A percentile compares a stretch with the other conserved stretches of the same genome.
These are phyloP conservation scores for Hermaeophaga mercurialis DNA, from an alignment of 2,888 invertebrate genomes.

Conservation along the genomic window DNA sequence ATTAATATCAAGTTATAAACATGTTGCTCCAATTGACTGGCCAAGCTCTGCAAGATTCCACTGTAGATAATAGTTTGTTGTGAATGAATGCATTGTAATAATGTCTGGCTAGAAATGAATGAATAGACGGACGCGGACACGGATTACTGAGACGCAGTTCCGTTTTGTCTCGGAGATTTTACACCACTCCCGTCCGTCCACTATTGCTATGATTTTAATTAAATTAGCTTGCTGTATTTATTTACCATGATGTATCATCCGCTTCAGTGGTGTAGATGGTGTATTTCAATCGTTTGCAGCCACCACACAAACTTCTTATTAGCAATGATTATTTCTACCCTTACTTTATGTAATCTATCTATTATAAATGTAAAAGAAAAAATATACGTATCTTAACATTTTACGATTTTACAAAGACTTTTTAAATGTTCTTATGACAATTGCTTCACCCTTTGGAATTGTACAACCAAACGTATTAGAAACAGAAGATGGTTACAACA, in stretches of 20 bases:
- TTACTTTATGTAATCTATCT: no score
- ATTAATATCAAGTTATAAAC: slow-evolving; percentile 12
- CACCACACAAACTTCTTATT: no score
- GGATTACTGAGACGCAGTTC: slow-evolving; percentile 45
- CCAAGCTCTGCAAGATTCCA: slow-evolving; percentile 32
- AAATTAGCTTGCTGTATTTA: slow-evolving; percentile 33
- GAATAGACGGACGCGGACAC: slow-evolving; percentile 38
- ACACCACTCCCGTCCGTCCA: slow-evolving; percentile 32
- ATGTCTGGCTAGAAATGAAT: slow-evolving; percentile 43
- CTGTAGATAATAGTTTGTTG: slow-evolving; percentile 36
- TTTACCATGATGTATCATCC: slow-evolving; percentile 34
- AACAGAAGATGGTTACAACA: no score
- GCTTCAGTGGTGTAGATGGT: slow-evolving; percentile 13
- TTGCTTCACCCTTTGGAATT: no score
- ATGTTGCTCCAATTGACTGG: slow-evolving; percentile 29
- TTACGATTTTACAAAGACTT: no score
- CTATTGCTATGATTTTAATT: slow-evolving; percentile 39
- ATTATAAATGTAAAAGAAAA: no score
- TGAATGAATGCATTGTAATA: slow-evolving; percentile 43
- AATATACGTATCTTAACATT: no score
- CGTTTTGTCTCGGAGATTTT: slow-evolving; percentile 40
- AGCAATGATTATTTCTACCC: no score
- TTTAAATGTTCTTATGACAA: no score
- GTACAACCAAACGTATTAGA: no score
- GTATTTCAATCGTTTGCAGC: no score